Percentiles rank a stretch among this genome's conserved stretches.
Conservation (phyloP, 2,797 vertebrate species). For the Limosa lapponica region DNA sequence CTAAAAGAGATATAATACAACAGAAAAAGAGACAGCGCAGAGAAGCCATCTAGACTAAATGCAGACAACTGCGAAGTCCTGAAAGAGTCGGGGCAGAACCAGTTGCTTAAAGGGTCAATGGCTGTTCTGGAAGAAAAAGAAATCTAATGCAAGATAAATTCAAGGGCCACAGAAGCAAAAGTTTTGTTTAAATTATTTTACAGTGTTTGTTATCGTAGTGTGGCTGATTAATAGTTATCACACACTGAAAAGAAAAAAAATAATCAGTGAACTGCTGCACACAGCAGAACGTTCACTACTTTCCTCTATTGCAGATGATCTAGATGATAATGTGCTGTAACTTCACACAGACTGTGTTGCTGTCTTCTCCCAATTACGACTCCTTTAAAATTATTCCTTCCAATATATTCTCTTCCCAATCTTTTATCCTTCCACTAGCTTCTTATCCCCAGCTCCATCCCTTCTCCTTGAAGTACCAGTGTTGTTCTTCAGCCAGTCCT, state of each 20-base stretch:
- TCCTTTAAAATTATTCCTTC: background rate
- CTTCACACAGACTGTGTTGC: background rate
- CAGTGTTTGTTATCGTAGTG: background rate
- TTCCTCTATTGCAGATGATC: background rate
- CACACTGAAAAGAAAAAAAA: background rate
- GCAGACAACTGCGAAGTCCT: background rate
- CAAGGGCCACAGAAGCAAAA: background rate
- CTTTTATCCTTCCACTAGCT: background rate
- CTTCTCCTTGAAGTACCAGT: background rate
- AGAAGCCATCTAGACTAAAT: background rate
- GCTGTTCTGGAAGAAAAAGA: background rate
- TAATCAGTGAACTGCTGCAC: background rate
- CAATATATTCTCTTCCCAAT: background rate
- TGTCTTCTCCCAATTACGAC: background rate
- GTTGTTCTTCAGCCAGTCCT: background rate
- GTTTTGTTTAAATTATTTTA: background rate
- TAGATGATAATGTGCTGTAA: rapidly evolving
- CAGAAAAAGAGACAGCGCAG: background rate
- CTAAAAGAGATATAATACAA: background rate
- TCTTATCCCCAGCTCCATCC: background rate
- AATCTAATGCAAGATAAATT: background rate
- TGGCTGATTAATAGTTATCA: background rate
- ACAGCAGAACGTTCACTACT: rapidly evolving
- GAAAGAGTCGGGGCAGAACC: background rate
- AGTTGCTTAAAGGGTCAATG: background rate